Conservation (phyloP, 2,888 invertebrate species). For the Maniola hyperantus region DNA sequence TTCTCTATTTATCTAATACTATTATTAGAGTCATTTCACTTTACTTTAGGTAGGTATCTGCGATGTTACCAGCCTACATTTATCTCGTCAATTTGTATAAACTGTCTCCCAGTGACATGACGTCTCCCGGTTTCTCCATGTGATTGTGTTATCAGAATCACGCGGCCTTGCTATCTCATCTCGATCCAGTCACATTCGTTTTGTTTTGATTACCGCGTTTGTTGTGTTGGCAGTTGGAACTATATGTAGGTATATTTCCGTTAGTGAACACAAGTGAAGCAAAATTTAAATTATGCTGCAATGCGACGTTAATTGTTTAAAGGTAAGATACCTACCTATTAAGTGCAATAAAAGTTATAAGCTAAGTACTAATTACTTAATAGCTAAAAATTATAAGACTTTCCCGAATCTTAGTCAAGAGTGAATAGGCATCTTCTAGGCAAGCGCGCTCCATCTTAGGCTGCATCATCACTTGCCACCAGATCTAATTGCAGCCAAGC, state of each 20-base stretch:
- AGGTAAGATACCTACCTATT: conserved; percentile 57
- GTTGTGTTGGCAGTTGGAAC: conserved; percentile 21
- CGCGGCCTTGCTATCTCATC: conserved; percentile 16
- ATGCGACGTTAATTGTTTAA: conserved; percentile 57
- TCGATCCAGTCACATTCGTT: conserved; percentile 15
- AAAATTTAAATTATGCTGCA: conserved; percentile 51
- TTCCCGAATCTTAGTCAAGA: too few species aligned
- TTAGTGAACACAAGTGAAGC: conserved; percentile 31
- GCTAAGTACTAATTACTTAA: neutral
- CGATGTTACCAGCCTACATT: too few species aligned
- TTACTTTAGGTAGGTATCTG: too few species aligned
- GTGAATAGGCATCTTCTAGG: too few species aligned
- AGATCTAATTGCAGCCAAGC: too few species aligned
- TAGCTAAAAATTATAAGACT: too few species aligned
- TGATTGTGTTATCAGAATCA: conserved; percentile 23
- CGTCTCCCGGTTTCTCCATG: conserved; percentile 1
- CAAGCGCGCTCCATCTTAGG: too few species aligned
- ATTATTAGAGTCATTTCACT: too few species aligned
- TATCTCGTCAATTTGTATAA: neutral
- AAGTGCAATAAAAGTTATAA: neutral
- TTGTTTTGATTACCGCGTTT: conserved; percentile 23
- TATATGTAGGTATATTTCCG: conserved; percentile 3
- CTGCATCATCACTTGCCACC: too few species aligned
- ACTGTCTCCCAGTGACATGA: neutral
- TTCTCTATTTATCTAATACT: too few species aligned